Conservation (phyloP, 1,140 invertebrate species). For the Marisa cornuarietis region DNA sequence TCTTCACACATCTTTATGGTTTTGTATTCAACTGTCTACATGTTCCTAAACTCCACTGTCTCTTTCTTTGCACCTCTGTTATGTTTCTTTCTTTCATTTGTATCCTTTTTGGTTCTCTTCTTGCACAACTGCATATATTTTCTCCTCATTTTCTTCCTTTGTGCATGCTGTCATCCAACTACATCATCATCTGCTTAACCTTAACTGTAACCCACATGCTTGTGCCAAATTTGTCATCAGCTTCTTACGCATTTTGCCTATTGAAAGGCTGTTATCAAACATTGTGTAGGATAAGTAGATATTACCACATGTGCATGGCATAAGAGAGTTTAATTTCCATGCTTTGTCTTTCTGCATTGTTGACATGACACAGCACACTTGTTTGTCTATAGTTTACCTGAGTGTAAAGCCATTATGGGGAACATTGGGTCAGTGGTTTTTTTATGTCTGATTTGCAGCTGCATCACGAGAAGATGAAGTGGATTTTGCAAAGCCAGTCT, state of each 20-base stretch:
- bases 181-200: no score
- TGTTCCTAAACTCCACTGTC: background rate
- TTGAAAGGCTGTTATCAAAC: background rate
- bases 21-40: background rate
- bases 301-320: background rate
- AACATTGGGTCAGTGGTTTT: no score
- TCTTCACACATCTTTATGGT: background rate
- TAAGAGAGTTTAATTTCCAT: no score
- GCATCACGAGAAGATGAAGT: constrained; percentile 41
- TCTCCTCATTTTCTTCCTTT: no score
- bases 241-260: no score
- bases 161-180: no score
- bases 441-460: constrained; percentile 19
- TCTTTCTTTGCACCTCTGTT: background rate
- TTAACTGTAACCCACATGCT: no score
- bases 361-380: no score
- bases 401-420: background rate
- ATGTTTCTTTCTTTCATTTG: background rate
- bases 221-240: no score
- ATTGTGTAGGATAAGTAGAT: background rate
- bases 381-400: background rate
- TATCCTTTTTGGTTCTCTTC: no score
- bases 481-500: constrained; percentile 49
- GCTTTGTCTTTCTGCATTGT: background rate
- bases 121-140: no score